Evolutionary conservation across 2,888 invertebrate genomes (phyloP).

Genomic region (Petrolisthes manimaculis): DNA sequence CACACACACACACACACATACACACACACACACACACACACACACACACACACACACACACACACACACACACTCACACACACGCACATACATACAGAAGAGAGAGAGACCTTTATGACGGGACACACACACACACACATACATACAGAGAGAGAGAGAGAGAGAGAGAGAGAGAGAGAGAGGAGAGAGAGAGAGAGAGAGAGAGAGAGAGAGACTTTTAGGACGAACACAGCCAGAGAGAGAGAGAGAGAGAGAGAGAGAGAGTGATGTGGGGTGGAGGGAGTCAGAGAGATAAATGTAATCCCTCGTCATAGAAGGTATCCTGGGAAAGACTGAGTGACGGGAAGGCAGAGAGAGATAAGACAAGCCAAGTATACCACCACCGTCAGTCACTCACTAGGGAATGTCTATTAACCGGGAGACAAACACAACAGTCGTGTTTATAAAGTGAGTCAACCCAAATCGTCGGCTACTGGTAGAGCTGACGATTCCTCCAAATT

Average conservation of each 20-base stretch:
- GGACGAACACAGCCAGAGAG: too few relatives aligned
- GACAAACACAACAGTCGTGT: too few relatives aligned
- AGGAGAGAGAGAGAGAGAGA: constrained; percentile 9
- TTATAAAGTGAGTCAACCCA: too few relatives aligned
- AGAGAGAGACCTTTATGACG: not conserved
- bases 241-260: constrained; percentile 11
- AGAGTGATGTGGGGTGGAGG: not conserved
- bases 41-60: too few relatives aligned
- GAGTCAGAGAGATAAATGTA: not conserved
- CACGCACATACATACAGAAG: too few relatives aligned
- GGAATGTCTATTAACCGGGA: not conserved
- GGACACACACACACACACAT: not conserved
- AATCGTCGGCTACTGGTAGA: too few relatives aligned
- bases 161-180: constrained; percentile 11
- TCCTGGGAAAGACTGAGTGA: not conserved
- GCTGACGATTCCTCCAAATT: too few relatives aligned
- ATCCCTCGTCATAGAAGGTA: not conserved
- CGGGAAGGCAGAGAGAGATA: not conserved
- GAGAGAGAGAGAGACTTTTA: constrained; percentile 3
- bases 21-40: not conserved
- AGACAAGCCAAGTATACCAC: not conserved
- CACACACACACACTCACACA: too few relatives aligned
- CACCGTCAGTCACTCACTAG: too few relatives aligned
- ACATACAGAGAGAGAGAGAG: not conserved
- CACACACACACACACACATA: too few relatives aligned